These are phyloP conservation scores for Lindbergichthys nudifrons DNA, from an alignment of 2,797 vertebrate species.

Conservation along the genomic window DNA sequence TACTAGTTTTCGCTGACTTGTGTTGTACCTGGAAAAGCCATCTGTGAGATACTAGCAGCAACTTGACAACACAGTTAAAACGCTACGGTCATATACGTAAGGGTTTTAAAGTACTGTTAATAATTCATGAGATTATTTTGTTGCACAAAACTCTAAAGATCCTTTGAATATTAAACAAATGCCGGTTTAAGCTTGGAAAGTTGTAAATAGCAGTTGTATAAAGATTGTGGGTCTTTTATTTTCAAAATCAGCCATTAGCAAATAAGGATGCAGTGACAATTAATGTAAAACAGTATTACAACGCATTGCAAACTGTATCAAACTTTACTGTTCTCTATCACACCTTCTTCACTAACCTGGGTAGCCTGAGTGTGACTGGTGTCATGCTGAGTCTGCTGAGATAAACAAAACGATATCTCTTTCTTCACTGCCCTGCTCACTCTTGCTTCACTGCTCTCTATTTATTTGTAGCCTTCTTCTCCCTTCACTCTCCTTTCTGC, in stretches of 20 bases:
- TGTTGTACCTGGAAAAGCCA: slow-evolving; percentile 22
- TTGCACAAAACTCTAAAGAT: neutral
- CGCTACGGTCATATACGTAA: neutral
- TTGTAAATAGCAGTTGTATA: no score
- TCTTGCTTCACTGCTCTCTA: slow-evolving; percentile 8
- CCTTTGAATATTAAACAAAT: neutral
- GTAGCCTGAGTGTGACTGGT: slow-evolving; percentile 38
- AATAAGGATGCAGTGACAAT: slow-evolving; percentile 3
- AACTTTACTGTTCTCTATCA: slow-evolving; percentile 6
- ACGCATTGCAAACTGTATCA: neutral
- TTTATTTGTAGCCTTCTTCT: slow-evolving; percentile 33
- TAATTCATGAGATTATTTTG: neutral
- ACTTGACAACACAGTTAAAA: neutral
- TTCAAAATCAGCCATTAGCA: neutral
- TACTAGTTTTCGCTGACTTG: neutral
- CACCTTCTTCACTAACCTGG: slow-evolving; percentile 16
- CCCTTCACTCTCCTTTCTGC: slow-evolving; percentile 1
- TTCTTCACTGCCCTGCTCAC: slow-evolving; percentile 16
- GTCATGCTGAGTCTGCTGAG: slow-evolving; percentile 16
- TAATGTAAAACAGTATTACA: slow-evolving; percentile 1
- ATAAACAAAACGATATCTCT: slow-evolving; percentile 1
- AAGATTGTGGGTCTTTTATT: neutral
- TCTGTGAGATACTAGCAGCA: slow-evolving; percentile 5
- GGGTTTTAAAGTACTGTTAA: no score
- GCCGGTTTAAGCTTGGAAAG: neutral